Evolutionary conservation across 2,797 vertebrate species (phyloP), one percentile per base, ranked within the genome.

Genomic region (Hypotaenidia philippensis): DNA sequence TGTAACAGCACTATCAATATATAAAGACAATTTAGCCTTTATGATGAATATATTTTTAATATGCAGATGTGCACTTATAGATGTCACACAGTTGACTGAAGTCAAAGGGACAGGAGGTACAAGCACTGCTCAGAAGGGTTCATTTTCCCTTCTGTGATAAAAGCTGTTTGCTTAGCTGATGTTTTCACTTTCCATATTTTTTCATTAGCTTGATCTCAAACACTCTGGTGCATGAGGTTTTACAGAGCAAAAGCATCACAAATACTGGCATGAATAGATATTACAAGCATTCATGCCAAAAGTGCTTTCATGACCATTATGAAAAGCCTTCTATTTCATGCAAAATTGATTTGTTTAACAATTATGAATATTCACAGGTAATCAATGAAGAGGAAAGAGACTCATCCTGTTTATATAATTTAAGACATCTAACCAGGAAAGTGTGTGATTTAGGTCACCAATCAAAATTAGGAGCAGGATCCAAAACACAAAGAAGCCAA

Each of bases 271-370:
- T 32, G 16, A 76, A 82, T 92, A 92, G 90, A 92, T 69, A 38
- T 45, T 61, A 86, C 77, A 18, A 83, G 10, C 23, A 69, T 63
- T 90, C 59, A 23, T 70, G 52, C 56, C 84, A 40, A 32, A 85
- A 89, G 55, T 36, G 55, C 36, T 87, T 82, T 89, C 87, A 69
- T 6, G 2, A 55, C 41, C n/a, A 13, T 82, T 78, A 87, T 63
- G 59, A 90, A 92, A 92, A 94, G 63, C 70, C 27, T 79, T 65
- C 59, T 63, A 82, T 76, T 88, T 79, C 20, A 29, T 60, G 31
- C 32, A 87, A 90, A 95, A 92, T 71, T 83, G 40, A 92, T 92
- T 83, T 69, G 64, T 80, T 91, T 91, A 87, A 87, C 60, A 93
- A 60, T 91, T 80, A 87, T n/a, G 49, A 89, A 91, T 94, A 90